Percentiles rank a stretch among this genome's conserved stretches.
These are phyloP conservation scores for Pseudachorutes palmiensis DNA, from an alignment of 1,140 invertebrate genomes.

Conservation along the genomic window DNA sequence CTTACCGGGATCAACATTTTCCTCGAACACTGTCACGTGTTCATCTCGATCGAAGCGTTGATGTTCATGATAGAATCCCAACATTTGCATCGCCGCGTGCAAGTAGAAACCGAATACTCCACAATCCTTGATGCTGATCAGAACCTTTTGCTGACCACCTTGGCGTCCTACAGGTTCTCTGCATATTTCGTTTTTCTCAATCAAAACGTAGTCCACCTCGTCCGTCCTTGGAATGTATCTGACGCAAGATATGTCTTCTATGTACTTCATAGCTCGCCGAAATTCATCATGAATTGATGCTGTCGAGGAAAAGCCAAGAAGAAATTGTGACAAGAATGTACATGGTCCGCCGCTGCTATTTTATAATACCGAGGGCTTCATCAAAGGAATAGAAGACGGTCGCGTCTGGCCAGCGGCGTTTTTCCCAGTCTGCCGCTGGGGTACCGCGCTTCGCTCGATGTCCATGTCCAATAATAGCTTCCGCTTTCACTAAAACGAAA, in stretches of 20 bases:
- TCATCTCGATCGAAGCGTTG: slow-evolving; percentile 6
- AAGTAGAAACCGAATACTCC: slow-evolving; percentile 4
- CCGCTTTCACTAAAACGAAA: no score
- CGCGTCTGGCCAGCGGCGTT: slow-evolving; percentile 6
- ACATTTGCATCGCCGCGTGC: slow-evolving; percentile 4
- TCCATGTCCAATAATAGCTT: no score
- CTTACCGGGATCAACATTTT: slow-evolving; percentile 10
- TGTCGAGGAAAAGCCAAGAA: background rate
- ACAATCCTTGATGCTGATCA: background rate
- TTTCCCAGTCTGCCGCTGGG: background rate
- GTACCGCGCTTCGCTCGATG: background rate
- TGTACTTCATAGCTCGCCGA: background rate
- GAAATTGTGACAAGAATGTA: background rate
- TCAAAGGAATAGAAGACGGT: slow-evolving; percentile 8
- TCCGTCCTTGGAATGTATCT: background rate
- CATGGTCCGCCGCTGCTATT: background rate
- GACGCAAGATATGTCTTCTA: slow-evolving; percentile 11
- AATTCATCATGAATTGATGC: background rate
- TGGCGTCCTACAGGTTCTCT: slow-evolving; percentile 4
- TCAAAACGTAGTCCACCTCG: background rate
- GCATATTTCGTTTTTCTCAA: background rate
- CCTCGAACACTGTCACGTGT: background rate
- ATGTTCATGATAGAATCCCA: slow-evolving; percentile 17
- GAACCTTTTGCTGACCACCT: background rate
- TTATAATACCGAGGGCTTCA: background rate